Conservation (phyloP, 2,888 invertebrate genomes). For the Peribatodes rhomboidaria region DNA sequence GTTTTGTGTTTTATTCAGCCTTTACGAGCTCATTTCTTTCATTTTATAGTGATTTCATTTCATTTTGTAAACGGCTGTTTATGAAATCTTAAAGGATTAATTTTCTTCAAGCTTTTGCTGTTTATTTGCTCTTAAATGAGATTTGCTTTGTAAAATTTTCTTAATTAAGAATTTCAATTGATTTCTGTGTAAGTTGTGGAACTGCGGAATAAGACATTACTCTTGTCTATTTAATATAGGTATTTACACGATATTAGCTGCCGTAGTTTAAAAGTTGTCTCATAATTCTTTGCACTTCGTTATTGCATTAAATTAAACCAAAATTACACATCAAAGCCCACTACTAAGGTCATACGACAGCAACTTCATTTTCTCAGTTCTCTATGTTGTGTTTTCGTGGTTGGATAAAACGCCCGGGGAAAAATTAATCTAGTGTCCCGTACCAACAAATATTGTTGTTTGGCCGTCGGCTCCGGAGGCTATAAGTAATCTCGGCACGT, state of each 20-base stretch:
- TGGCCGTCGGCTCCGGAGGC: constrained; percentile 70
- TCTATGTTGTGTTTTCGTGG: constrained; percentile 55
- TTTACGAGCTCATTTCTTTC: neutral
- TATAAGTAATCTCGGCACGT: constrained; percentile 82
- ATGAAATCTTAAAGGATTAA: constrained; percentile 16
- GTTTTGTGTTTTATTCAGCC: neutral
- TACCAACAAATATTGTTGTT: constrained; percentile 82
- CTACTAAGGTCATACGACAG: constrained; percentile 40
- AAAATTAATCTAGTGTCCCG: constrained; percentile 81
- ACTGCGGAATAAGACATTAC: neutral
- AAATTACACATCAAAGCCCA: neutral
- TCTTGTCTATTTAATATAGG: neutral
- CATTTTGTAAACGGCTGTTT: constrained; percentile 14
- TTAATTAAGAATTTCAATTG: neutral
- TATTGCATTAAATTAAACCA: neutral
- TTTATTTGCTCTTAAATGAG: constrained; percentile 6
- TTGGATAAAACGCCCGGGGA: constrained; percentile 72
- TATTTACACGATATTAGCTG: neutral
- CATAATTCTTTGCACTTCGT: neutral
- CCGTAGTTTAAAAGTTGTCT: neutral
- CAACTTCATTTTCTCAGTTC: constrained; percentile 48
- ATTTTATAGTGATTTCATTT: constrained; percentile 13
- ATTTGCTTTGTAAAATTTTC: constrained; percentile 12
- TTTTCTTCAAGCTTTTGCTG: constrained; percentile 12
- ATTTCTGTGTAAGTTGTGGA: neutral